These are phyloP conservation scores for Hypercompe scribonia DNA, from an alignment of 2,888 invertebrate species.

Conservation along the genomic window DNA sequence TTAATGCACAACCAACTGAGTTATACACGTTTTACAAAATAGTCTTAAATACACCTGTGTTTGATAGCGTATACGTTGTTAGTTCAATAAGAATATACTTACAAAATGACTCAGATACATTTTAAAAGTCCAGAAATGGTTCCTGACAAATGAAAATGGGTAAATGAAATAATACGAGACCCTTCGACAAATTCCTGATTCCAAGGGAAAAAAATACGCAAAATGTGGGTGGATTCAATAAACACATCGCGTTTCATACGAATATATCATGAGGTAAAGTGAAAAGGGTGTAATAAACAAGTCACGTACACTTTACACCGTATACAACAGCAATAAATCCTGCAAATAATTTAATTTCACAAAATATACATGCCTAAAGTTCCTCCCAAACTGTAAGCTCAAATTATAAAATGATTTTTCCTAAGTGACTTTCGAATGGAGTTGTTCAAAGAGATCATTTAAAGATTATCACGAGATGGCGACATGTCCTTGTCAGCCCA, in stretches of 20 bases:
- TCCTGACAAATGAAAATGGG: slow-evolving; percentile 17
- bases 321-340: not conserved
- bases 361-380: not conserved
- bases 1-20: too few species aligned
- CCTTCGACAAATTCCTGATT: slow-evolving; percentile 17
- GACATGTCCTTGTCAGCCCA: not conserved
- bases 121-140: slow-evolving; percentile 30
- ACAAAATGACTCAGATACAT: slow-evolving; percentile 18
- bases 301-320: slow-evolving; percentile 1
- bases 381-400: not conserved
- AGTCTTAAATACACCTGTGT: too few species aligned
- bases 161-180: slow-evolving; percentile 29
- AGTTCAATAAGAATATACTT: slow-evolving; percentile 12
- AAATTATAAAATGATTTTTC: not conserved
- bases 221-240: slow-evolving; percentile 17
- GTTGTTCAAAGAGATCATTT: not conserved
- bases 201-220: slow-evolving; percentile 22
- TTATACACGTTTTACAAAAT: too few species aligned
- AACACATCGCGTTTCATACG: slow-evolving; percentile 26
- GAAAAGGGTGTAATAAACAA: not conserved
- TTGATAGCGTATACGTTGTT: too few species aligned
- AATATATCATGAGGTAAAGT: slow-evolving; percentile 11
- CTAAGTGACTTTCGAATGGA: not conserved
- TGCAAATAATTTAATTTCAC: not conserved
- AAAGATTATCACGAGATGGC: not conserved